A percentile compares a stretch with the other conserved stretches of the same genome.
phyloP scores from a whole-genome alignment of 2,797 vertebrate species.

The Micrastur ruficollis region DNA sequence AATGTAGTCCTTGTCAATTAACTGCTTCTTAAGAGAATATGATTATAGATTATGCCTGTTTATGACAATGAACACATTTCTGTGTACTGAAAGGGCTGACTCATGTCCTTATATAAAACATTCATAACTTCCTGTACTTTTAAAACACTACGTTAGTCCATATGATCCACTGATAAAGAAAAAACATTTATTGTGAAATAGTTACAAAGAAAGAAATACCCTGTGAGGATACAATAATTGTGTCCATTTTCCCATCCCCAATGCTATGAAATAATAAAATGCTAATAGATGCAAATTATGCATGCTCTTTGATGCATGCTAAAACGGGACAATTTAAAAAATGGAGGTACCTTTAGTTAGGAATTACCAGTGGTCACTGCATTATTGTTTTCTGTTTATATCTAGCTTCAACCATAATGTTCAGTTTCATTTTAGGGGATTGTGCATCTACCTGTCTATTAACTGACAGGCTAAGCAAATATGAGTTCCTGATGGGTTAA shows the following conservation, averaged over 20 bases:
- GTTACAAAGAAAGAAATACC: slow-evolving; percentile 73
- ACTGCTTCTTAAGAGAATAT: background rate
- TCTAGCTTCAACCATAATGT: background rate
- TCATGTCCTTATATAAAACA: slow-evolving; percentile 41
- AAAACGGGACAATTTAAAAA: slow-evolving; percentile 71
- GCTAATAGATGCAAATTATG: slow-evolving; percentile 84
- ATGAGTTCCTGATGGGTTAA: slow-evolving; percentile 44
- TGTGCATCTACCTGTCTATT: slow-evolving; percentile 18
- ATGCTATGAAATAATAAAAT: slow-evolving; percentile 78
- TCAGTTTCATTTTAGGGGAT: background rate
- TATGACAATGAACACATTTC: slow-evolving; percentile 33
- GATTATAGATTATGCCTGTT: slow-evolving; percentile 23
- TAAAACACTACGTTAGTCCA: slow-evolving; percentile 37
- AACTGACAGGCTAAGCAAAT: slow-evolving; percentile 19
- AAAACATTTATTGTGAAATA: slow-evolving; percentile 72
- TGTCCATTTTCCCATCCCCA: slow-evolving; percentile 72
- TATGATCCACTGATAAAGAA: slow-evolving; percentile 60
- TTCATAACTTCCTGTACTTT: slow-evolving; percentile 58
- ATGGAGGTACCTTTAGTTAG: slow-evolving; percentile 62
- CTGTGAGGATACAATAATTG: slow-evolving; percentile 76
- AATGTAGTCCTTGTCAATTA: background rate
- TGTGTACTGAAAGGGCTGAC: slow-evolving; percentile 32
- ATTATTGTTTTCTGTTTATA: slow-evolving; percentile 53
- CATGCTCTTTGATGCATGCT: slow-evolving; percentile 77
- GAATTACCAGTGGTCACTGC: slow-evolving; percentile 36